Percentiles rank a stretch among this genome's conserved stretches.
Conservation (phyloP, 2,888 invertebrate genomes). For the Aphodius sticticus region DNA sequence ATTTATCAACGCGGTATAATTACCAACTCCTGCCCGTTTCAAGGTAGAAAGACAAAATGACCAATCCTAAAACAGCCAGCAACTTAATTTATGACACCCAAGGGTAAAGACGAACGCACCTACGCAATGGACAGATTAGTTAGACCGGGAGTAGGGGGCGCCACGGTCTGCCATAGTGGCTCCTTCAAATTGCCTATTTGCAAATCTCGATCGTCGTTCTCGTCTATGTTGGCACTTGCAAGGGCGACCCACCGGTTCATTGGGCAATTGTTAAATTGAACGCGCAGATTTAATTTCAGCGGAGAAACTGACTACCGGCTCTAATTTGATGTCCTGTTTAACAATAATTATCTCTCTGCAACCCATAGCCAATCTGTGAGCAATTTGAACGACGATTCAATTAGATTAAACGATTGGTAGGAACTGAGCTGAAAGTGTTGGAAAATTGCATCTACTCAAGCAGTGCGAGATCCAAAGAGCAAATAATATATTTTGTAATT, state of each 20-base stretch:
- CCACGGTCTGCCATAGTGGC: neutral
- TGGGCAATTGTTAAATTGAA: neutral
- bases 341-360: neutral
- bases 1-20: neutral
- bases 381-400: neutral
- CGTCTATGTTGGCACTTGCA: neutral
- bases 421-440: neutral
- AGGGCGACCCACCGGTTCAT: neutral
- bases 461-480: no score
- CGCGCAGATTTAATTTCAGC: neutral
- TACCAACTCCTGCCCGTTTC: neutral
- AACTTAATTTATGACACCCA: neutral
- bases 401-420: neutral
- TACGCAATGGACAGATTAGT: neutral
- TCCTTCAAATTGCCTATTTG: neutral
- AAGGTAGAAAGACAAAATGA: neutral
- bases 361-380: neutral
- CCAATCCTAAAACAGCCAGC: neutral
- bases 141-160: neutral
- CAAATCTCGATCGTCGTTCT: neutral
- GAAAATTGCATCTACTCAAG: neutral
- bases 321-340: constrained; percentile 4
- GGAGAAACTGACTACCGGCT: neutral
- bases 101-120: neutral
- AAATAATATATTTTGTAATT: no score